A percentile compares a stretch with the other conserved stretches of the same genome.
Conservation (phyloP, 2,888 invertebrate genomes). For the Luffia ferchaultella region DNA sequence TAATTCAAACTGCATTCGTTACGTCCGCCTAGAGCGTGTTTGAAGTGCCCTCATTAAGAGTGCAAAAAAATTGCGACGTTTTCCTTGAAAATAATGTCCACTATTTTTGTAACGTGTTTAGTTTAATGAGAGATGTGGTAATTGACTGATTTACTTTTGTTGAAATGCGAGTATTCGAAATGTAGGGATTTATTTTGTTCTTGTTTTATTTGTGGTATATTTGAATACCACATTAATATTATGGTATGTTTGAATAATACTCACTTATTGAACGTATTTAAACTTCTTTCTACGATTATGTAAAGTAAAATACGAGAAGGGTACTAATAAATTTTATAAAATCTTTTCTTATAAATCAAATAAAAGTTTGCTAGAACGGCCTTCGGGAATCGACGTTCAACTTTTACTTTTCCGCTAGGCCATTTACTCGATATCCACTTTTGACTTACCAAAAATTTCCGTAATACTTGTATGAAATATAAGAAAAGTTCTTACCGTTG, state of each 20-base stretch:
- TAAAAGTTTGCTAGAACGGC: background rate
- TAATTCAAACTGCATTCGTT: background rate
- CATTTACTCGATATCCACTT: background rate
- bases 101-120: background rate
- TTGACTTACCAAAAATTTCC: too few relatives aligned
- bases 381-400: background rate
- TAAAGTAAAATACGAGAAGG: too few relatives aligned
- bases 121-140: background rate
- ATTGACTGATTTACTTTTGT: too few relatives aligned
- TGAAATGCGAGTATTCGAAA: too few relatives aligned
- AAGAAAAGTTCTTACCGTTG: too few relatives aligned
- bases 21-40: background rate
- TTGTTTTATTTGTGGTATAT: too few relatives aligned
- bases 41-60: background rate
- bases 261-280: too few relatives aligned
- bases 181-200: too few relatives aligned
- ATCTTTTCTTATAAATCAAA: background rate
- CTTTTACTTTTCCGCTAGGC: background rate
- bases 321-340: background rate
- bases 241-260: too few relatives aligned
- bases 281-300: too few relatives aligned
- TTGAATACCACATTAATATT: too few relatives aligned
- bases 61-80: background rate
- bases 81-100: background rate
- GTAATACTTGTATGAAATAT: too few relatives aligned